phyloP scores from a whole-genome alignment of 2,113 vertebrate species.

The Sterna hirundo region DNA sequence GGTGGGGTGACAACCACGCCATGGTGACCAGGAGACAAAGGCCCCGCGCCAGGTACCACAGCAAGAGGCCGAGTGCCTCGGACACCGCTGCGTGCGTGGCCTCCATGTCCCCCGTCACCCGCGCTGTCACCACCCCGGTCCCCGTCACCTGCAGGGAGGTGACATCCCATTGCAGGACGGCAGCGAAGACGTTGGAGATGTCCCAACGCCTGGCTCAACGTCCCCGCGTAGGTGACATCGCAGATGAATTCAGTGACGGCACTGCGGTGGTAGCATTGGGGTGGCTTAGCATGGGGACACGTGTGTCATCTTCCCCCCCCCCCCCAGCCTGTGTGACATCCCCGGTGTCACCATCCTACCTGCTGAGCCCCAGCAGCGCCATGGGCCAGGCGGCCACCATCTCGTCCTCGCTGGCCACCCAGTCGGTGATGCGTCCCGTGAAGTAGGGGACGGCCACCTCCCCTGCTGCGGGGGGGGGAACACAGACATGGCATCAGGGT shows the following conservation, averaged over 20 bases:
- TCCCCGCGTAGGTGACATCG: conserved; percentile 23
- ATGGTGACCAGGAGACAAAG: conserved; percentile 79
- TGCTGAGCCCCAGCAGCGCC: conserved; percentile 74
- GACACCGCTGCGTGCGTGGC: conserved; percentile 74
- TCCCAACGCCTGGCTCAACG: conserved; percentile 8
- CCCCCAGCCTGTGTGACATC: too few species aligned
- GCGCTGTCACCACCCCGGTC: conserved; percentile 78
- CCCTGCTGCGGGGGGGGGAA: conserved; percentile 51
- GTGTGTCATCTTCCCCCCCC: background rate
- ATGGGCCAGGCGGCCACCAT: conserved; percentile 65
- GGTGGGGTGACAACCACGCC: conserved; percentile 76
- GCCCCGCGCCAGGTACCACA: conserved; percentile 81
- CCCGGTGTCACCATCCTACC: conserved; percentile 51
- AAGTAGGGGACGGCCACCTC: conserved; percentile 87
- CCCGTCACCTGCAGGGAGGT: conserved; percentile 57
- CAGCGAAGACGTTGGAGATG: conserved; percentile 31
- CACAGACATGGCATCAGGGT: background rate
- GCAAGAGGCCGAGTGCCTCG: conserved; percentile 72
- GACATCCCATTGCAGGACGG: conserved; percentile 52
- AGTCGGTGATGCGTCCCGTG: conserved; percentile 83
- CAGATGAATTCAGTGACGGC: conserved; percentile 47
- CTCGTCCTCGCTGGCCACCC: conserved; percentile 71
- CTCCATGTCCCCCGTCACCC: conserved; percentile 78
- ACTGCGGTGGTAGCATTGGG: background rate
- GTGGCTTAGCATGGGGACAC: too few species aligned